Percentiles rank a stretch among this genome's conserved stretches.
Conservation (phyloP, 1,140 invertebrate species). For the Lordiphosa collinella region DNA sequence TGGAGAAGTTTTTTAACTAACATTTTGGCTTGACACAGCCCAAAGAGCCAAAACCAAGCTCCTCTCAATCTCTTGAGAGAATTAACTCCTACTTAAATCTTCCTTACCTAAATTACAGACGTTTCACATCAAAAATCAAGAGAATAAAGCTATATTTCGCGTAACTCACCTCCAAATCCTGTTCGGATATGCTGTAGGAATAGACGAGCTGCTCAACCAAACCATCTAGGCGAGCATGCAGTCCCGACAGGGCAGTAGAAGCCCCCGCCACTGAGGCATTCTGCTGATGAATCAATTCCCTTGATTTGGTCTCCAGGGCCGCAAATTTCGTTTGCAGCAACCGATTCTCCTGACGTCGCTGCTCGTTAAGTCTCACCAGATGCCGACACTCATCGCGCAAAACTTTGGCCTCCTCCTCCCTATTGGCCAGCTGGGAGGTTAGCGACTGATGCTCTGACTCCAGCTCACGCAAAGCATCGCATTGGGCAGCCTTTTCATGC, state of each 20-base stretch:
- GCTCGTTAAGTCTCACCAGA: slow-evolving; percentile 88
- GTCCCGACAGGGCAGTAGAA: slow-evolving; percentile 85
- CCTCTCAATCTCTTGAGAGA: too few relatives aligned
- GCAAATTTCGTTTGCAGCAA: slow-evolving; percentile 84
- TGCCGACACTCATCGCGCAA: slow-evolving; percentile 89
- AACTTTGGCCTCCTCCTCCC: slow-evolving; percentile 82
- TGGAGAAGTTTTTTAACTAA: too few relatives aligned
- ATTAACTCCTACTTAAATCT: too few relatives aligned
- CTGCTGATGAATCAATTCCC: slow-evolving; percentile 85
- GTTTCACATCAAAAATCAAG: too few relatives aligned
- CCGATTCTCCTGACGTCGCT: slow-evolving; percentile 87
- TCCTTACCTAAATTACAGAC: too few relatives aligned
- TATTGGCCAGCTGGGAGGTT: slow-evolving; percentile 81
- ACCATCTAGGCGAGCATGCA: slow-evolving; percentile 85
- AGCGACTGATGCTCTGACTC: slow-evolving; percentile 84
- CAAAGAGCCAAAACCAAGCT: too few relatives aligned
- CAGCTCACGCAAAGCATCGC: slow-evolving; percentile 87
- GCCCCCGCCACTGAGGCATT: slow-evolving; percentile 86
- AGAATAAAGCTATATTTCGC: slow-evolving; percentile 26
- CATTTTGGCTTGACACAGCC: too few relatives aligned
- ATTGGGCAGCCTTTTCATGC: slow-evolving; percentile 86
- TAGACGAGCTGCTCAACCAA: slow-evolving; percentile 86
- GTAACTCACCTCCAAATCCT: slow-evolving; percentile 85
- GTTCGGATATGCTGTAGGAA: slow-evolving; percentile 87
- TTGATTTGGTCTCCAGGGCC: slow-evolving; percentile 83